phyloP scores from a whole-genome alignment of 1,140 invertebrate species.

The Drosophila simulans region DNA sequence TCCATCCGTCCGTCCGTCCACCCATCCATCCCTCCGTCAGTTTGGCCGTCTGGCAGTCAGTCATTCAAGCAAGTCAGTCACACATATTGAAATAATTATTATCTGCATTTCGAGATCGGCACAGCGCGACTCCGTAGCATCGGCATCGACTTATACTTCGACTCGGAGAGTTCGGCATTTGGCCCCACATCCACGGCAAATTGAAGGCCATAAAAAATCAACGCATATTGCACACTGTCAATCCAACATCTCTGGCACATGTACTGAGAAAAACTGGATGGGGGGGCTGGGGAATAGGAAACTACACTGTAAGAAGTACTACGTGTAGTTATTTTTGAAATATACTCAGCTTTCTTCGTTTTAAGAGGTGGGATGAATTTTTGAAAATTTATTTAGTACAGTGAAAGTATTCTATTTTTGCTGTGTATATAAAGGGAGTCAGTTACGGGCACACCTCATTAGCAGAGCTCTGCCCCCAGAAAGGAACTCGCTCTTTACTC shows the following conservation, averaged over 20 bases:
- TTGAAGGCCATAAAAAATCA: constrained; percentile 84
- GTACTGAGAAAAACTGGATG: constrained; percentile 8
- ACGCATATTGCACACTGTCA: constrained; percentile 84
- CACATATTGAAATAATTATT: constrained; percentile 84
- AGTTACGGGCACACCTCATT: constrained; percentile 58
- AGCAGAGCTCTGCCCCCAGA: constrained; percentile 24
- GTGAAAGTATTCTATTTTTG: too few relatives aligned
- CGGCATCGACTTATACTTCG: constrained; percentile 18
- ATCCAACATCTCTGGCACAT: constrained; percentile 36
- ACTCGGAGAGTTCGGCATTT: constrained; percentile 31
- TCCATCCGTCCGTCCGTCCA: constrained; percentile 4
- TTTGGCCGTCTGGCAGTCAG: constrained; percentile 42
- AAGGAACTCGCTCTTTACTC: constrained; percentile 1
- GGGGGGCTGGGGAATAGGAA: background rate
- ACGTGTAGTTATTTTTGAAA: too few relatives aligned
- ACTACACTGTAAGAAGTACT: constrained; percentile 2
- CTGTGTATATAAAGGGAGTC: constrained; percentile 10
- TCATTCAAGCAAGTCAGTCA: constrained; percentile 71
- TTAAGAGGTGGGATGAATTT: too few relatives aligned
- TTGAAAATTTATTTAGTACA: too few relatives aligned
- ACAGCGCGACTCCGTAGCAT: constrained; percentile 53
- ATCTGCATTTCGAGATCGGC: constrained; percentile 83
- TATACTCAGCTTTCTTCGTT: too few relatives aligned
- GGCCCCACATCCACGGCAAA: constrained; percentile 56
- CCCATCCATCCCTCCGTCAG: background rate